phyloP scores from a whole-genome alignment of 2,797 vertebrate species.

The Columba guinea region DNA sequence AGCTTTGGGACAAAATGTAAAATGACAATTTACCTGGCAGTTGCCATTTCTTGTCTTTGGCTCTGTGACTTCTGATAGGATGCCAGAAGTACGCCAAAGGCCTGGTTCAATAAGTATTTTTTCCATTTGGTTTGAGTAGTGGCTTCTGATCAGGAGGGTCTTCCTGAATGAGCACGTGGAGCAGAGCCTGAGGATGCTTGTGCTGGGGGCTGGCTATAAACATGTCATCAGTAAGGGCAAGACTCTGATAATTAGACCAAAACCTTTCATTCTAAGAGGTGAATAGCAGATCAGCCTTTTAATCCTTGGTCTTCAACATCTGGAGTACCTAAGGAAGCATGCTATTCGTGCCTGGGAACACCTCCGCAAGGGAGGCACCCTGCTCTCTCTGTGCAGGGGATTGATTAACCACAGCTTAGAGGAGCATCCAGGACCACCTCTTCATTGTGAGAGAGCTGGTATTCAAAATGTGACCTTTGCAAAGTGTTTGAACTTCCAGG shows the following conservation, averaged over 20 bases:
- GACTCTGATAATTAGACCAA: neutral
- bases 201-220: neutral
- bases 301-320: neutral
- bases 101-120: neutral
- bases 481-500: neutral
- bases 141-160: neutral
- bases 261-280: neutral
- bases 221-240: accelerated
- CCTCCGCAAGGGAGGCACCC: neutral
- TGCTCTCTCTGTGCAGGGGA: neutral
- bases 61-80: neutral
- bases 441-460: neutral
- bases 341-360: neutral
- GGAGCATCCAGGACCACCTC: neutral
- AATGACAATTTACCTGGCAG: neutral
- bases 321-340: neutral
- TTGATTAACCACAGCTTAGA: neutral
- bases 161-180: neutral
- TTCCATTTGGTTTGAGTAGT: neutral
- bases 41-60: neutral
- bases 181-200: neutral
- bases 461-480: neutral
- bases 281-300: neutral
- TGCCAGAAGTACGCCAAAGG: neutral
- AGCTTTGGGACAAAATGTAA: neutral